Conservation (phyloP, 2,797 vertebrate species). For the Oryzias sinensis region DNA sequence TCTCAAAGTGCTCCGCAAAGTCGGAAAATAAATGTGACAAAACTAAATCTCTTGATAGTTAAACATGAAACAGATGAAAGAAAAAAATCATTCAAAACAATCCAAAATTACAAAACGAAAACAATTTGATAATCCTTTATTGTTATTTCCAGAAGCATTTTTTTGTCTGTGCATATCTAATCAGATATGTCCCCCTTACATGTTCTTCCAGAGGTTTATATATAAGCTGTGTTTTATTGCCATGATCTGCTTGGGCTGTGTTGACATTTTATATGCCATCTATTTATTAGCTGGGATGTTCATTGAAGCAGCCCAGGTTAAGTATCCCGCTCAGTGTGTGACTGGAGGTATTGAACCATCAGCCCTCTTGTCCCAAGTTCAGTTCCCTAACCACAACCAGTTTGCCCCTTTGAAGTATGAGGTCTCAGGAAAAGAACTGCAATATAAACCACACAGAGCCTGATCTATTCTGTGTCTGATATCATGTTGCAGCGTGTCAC, state of each 20-base stretch:
- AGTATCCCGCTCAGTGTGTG: conserved; percentile 78
- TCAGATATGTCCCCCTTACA: conserved; percentile 4
- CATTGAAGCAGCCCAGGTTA: conserved; percentile 79
- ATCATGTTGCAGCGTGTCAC: conserved; percentile 79
- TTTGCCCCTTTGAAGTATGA: conserved; percentile 78
- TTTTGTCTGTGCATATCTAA: conserved; percentile 2
- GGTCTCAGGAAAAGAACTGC: conserved; percentile 72
- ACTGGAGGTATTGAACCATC: conserved; percentile 79
- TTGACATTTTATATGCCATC: conserved; percentile 79
- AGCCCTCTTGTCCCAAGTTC: conserved; percentile 80
- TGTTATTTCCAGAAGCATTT: neutral
- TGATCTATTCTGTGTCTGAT: conserved; percentile 75
- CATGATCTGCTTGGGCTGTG: conserved; percentile 36
- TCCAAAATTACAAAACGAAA: neutral
- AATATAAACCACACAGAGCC: conserved; percentile 73
- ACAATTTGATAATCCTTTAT: conserved; percentile 2
- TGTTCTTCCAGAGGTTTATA: conserved; percentile 14
- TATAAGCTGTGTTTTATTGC: conserved; percentile 39
- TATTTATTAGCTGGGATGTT: conserved; percentile 81
- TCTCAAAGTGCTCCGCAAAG: conserved; percentile 2
- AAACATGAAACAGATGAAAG: neutral
- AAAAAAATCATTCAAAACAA: neutral
- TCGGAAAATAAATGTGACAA: too few species aligned
- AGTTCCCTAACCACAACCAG: conserved; percentile 81
- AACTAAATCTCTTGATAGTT: too few species aligned